Percentiles rank a stretch among this genome's conserved stretches.
Conservation (phyloP, 2,113 vertebrate species). For the Phoxinus phoxinus region DNA sequence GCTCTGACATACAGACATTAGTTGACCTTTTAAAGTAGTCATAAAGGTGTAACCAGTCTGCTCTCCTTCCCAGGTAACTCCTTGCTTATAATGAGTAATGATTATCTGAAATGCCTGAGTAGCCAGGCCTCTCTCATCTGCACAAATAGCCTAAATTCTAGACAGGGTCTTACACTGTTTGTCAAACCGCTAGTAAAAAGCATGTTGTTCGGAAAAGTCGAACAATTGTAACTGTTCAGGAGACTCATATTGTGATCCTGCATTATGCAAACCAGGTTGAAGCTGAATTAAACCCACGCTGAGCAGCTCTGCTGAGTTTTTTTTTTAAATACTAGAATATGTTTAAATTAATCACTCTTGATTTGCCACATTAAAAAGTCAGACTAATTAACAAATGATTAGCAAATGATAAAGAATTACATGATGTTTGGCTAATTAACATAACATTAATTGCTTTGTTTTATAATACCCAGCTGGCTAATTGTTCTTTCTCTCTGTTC, state of each 20-base stretch:
- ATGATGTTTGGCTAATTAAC: slow-evolving; percentile 74
- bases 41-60: slow-evolving; percentile 45
- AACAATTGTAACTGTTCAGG: neutral
- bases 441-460: slow-evolving; percentile 78
- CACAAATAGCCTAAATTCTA: neutral
- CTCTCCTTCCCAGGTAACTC: slow-evolving; percentile 27
- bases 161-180: neutral
- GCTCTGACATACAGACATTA: slow-evolving; percentile 11
- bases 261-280: slow-evolving; percentile 21
- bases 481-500: slow-evolving; percentile 61
- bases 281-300: slow-evolving; percentile 50
- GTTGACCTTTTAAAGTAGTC: slow-evolving; percentile 40
- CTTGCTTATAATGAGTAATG: neutral
- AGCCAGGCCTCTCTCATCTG: neutral
- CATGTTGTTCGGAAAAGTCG: neutral
- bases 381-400: slow-evolving; percentile 74
- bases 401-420: slow-evolving; percentile 72
- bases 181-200: neutral
- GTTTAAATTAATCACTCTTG: slow-evolving; percentile 69
- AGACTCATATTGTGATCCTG: neutral
- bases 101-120: slow-evolving; percentile 9
- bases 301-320: slow-evolving; percentile 59
- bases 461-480: slow-evolving; percentile 78
- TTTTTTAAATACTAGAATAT: slow-evolving; percentile 67
- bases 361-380: slow-evolving; percentile 65